phyloP scores from a whole-genome alignment of 2,797 vertebrate genomes.

The Lutjanus argentimaculatus region DNA sequence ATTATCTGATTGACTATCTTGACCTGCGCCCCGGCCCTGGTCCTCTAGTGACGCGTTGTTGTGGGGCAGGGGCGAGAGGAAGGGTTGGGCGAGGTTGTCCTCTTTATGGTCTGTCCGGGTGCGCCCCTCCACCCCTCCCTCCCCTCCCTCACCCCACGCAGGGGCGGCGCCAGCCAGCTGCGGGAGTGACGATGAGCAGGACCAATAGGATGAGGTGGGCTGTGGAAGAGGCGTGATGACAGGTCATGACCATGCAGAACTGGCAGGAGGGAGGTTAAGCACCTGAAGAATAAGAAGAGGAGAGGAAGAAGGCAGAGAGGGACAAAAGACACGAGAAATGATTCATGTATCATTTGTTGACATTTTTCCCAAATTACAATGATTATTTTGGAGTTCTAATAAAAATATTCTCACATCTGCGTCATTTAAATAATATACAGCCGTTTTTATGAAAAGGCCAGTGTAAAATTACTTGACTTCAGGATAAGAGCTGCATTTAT shows the following conservation, averaged over 20 bases:
- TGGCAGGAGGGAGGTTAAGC: slow-evolving; percentile 86
- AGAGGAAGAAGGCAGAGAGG: slow-evolving; percentile 48
- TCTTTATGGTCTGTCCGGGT: slow-evolving; percentile 76
- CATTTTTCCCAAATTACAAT: not conserved
- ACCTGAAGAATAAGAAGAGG: slow-evolving; percentile 74
- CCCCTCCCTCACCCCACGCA: slow-evolving; percentile 75
- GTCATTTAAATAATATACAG: slow-evolving; percentile 4
- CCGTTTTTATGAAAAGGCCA: slow-evolving; percentile 12
- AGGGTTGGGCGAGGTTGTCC: slow-evolving; percentile 73
- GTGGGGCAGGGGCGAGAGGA: slow-evolving; percentile 68
- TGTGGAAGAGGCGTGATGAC: slow-evolving; percentile 86
- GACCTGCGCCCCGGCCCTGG: slow-evolving; percentile 70
- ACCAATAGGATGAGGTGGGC: slow-evolving; percentile 87
- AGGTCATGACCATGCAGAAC: slow-evolving; percentile 90
- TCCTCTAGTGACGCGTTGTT: slow-evolving; percentile 66
- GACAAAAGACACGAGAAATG: slow-evolving; percentile 48
- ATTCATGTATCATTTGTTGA: slow-evolving; percentile 6
- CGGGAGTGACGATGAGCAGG: slow-evolving; percentile 85
- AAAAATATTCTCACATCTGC: not conserved
- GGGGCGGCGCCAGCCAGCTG: slow-evolving; percentile 84
- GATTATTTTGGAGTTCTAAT: not conserved
- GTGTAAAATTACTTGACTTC: slow-evolving; percentile 4
- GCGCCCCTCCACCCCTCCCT: slow-evolving; percentile 84
- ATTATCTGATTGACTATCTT: slow-evolving; percentile 80
- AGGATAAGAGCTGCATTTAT: not conserved